Evolutionary conservation across 2,113 vertebrate species (phyloP), one percentile per base, ranked within the genome.

Genomic region (Chionodraco myersi): DNA sequence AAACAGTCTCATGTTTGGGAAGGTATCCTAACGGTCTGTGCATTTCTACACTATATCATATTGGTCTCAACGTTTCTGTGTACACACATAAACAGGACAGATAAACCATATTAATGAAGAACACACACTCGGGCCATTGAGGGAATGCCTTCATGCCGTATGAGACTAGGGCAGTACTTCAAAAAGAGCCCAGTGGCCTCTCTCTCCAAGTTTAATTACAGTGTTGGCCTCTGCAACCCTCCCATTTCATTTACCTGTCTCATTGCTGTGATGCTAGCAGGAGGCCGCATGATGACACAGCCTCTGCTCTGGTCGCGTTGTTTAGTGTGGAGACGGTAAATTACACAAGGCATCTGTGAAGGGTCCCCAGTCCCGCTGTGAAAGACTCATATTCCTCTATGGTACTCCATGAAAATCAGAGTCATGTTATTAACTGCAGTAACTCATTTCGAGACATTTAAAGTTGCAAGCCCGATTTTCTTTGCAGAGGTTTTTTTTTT

Each of bases 171-270:
- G 62, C 73, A 71, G 49, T 82, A 71, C 62, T 79, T 85, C 78
- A 87, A 58, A 74, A 52, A 41, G 68, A 69, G 54, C 68, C 66
- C n/a, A 3, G 74, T 65, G 81, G 79, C 89, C 78, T 85, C 69
- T 86, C 51, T 58, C 82, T 75, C 77, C 70, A 76, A 76, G 78
- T 91, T 92, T 93, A 93, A 95, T 95, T 93, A 92, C 80, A 89
- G 45, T 10, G 65, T 67, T 80, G 80, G 83, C 86, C 88, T 77
- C 68, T 59, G 88, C 81, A 76, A 80, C 70, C 12, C 61, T 80
- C 80, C 83, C 72, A 85, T 93, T 92, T 88, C 78, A 89, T 89
- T 83, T 89, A 84, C 83, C 88, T 85, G 86, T 88, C 83, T 90
- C 91, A 90, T 85, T 91, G 89, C 77, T 83, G 76, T 59, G 53